Conservation (phyloP, 2,797 vertebrate genomes). For the Onychomys torridus region DNA sequence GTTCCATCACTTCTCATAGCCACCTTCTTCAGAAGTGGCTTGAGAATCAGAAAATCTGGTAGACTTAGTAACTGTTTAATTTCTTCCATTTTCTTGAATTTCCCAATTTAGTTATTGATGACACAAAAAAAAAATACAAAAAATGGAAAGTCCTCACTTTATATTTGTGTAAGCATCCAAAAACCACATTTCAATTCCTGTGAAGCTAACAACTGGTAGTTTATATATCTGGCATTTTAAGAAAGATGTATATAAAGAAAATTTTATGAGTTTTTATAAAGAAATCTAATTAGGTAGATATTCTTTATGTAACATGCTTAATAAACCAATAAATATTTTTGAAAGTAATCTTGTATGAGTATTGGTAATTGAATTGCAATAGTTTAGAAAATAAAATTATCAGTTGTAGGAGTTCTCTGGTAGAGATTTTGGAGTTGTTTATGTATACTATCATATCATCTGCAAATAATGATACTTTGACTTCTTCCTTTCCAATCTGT, state of each 20-base stretch:
- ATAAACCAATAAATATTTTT: constrained; percentile 37
- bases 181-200: neutral
- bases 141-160: neutral
- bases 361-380: neutral
- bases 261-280: neutral
- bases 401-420: too few species aligned
- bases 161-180: neutral
- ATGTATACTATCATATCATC: too few species aligned
- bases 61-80: neutral
- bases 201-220: neutral
- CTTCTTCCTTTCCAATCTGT: too few species aligned
- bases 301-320: neutral
- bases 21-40: neutral
- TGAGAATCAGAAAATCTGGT: neutral
- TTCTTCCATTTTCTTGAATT: constrained; percentile 32
- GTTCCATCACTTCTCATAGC: neutral
- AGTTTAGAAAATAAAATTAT: constrained; percentile 50
- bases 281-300: neutral
- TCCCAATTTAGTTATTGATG: neutral
- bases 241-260: neutral
- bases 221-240: constrained; percentile 30
- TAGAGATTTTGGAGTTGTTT: too few species aligned
- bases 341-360: constrained; percentile 14
- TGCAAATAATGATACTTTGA: too few species aligned
- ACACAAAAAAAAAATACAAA: neutral